These are phyloP conservation scores for Scolanthus callimorphus DNA, from an alignment of 92 coral and sea anemone genomes.

Conservation along the genomic window DNA sequence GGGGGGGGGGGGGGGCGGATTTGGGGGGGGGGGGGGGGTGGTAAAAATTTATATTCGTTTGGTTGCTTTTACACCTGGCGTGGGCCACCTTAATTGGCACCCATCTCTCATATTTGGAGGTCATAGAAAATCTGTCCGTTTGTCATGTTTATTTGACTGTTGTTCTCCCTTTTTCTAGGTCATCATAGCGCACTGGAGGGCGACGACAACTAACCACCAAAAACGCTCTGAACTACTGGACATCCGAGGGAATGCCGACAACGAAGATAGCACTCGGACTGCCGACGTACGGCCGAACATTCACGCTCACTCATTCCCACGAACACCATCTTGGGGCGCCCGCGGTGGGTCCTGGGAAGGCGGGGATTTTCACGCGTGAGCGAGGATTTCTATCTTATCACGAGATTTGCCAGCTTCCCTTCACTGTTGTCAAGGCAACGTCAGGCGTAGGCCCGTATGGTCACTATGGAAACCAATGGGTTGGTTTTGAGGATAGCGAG, in stretches of 20 bases:
- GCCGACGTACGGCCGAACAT: conserved; percentile 56
- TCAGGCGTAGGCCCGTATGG: conserved; percentile 58
- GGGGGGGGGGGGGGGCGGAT: no score
- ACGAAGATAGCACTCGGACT: conserved; percentile 52
- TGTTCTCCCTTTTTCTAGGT: no score
- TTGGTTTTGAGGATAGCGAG: conserved; percentile 46
- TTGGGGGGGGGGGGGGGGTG: no score
- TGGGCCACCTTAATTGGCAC: no score
- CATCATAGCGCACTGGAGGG: conserved; percentile 75
- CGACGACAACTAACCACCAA: conserved; percentile 44
- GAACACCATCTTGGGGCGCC: conserved; percentile 49
- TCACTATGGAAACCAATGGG: conserved; percentile 46
- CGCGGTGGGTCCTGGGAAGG: conserved; percentile 14
- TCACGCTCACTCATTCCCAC: conserved; percentile 21
- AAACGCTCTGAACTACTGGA: conserved; percentile 66
- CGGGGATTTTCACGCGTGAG: conserved; percentile 50
- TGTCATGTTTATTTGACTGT: no score
- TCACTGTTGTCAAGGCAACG: conserved; percentile 32
- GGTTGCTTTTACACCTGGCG: no score
- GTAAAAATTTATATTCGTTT: no score
- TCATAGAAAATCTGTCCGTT: no score
- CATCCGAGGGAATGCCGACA: conserved; percentile 20
- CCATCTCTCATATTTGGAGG: no score
- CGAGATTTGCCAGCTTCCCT: conserved; percentile 44
- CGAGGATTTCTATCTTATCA: conserved; percentile 48